A percentile compares a stretch with the other conserved stretches of the same genome.
phyloP scores from a whole-genome alignment of 2,113 vertebrate species.

The Cnemophilus loriae region DNA sequence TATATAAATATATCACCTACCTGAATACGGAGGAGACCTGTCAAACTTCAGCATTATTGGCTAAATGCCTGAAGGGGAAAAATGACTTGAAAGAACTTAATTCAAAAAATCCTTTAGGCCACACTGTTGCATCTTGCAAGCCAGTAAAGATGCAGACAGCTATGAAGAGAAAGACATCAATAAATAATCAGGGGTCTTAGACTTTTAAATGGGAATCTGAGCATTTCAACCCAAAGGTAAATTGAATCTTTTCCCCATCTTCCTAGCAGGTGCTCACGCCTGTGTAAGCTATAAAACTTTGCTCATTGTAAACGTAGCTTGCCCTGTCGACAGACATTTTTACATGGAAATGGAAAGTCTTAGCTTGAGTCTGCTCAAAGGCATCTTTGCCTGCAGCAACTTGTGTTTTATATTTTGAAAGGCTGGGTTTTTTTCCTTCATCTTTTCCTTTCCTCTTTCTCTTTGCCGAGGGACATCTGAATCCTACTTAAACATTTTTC shows the following conservation, averaged over 20 bases:
- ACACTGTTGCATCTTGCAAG: constrained; percentile 67
- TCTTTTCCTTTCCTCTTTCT: not conserved
- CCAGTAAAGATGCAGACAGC: constrained; percentile 81
- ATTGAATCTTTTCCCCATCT: constrained; percentile 77
- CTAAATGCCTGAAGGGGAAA: constrained; percentile 69
- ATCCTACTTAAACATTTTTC: constrained; percentile 51
- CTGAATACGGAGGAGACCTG: not conserved
- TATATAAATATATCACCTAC: not conserved
- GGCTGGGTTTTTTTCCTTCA: not conserved
- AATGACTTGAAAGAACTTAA: constrained; percentile 80
- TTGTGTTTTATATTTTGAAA: constrained; percentile 40
- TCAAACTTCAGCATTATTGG: constrained; percentile 37
- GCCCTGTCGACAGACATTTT: constrained; percentile 64
- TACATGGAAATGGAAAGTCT: constrained; percentile 72
- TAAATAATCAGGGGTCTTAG: constrained; percentile 94
- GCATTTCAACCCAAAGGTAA: constrained; percentile 83
- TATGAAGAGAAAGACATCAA: constrained; percentile 87
- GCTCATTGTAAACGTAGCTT: constrained; percentile 63
- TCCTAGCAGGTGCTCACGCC: constrained; percentile 56
- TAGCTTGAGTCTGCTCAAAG: constrained; percentile 43
- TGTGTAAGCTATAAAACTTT: constrained; percentile 51
- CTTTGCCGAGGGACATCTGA: constrained; percentile 36
- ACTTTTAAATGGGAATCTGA: constrained; percentile 94
- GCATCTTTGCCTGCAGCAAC: constrained; percentile 42
- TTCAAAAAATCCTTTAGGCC: constrained; percentile 89